Evolutionary conservation across 2,888 invertebrate species (phyloP), one percentile per base, ranked within the genome.

Genomic region (Epinotia demarniana): DNA sequence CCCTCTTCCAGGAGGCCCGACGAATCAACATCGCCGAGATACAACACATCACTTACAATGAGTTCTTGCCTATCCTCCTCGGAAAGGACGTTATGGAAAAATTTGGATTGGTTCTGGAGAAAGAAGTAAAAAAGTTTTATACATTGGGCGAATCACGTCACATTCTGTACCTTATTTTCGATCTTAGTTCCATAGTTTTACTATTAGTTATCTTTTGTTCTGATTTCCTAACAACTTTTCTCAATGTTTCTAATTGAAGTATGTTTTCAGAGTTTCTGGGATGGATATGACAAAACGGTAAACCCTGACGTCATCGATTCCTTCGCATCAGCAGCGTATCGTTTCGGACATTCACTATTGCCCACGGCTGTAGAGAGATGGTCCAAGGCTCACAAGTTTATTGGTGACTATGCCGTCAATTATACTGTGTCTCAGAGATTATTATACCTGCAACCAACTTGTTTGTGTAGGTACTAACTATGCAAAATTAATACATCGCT

Each of bases 381-480:
- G 98, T 98, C 98, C 73, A 98, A 98, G 92, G 98, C 98, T 33
- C 98, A 98, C 88, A 98, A 98, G 92, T 98, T 98, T 85, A 98
- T 98, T 80, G 97, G 97, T 97, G 94, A 94, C 81, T 43, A 33
- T 71, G 39, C 12, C 33, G 18, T 49, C 53, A 73, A 71, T 46
- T 5, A 27, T 3, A 23, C 23, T 43, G n/a, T 69, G 46, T 27
- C 69, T 60, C 23, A 23, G 57, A 43, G 43, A 57, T 43, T 46
- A 18, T 19, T 53, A 53, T 57, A 68, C n/a, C n/a, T 33, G 19
- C 33, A 33, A 27, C 23, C 23, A 70, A 61, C 33, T 62, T 55
- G 16, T 75, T 46, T 43, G 61, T 3, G 12, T 19, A 27, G 23
- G 23, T 27, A 18, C 18, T 49, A 33, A 66, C n/a, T 18, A 39